A percentile compares a stretch with the other conserved stretches of the same genome.
Evolutionary conservation across 1,140 invertebrate species (phyloP).

Genomic region (Phthorimaea operculella): DNA sequence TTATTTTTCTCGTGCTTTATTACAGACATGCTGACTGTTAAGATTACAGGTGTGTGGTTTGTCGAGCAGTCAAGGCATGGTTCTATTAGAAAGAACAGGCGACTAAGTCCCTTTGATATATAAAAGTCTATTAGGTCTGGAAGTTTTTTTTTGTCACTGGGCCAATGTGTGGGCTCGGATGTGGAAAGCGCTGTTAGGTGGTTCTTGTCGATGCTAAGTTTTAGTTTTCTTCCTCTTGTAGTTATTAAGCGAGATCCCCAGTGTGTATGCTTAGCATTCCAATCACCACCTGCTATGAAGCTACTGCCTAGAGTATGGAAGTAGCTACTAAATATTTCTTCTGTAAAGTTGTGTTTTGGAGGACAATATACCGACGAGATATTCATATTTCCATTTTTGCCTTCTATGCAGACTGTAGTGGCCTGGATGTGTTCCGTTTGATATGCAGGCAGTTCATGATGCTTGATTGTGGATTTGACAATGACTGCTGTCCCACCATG

Average conservation of each 20-base stretch:
- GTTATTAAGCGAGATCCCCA: constrained; percentile 3
- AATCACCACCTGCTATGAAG: constrained; percentile 2
- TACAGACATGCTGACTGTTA: constrained; percentile 5
- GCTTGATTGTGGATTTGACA: constrained; percentile 12
- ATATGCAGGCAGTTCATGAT: constrained; percentile 6
- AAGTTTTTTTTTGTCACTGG: constrained; percentile 5
- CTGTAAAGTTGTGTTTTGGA: constrained; percentile 4
- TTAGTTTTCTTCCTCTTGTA: constrained; percentile 8
- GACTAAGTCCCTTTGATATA: constrained; percentile 13
- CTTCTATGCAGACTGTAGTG: background rate
- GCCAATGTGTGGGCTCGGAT: constrained; percentile 16
- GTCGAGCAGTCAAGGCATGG: constrained; percentile 10
- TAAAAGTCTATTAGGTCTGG: constrained; percentile 20
- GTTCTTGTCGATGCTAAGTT: constrained; percentile 19
- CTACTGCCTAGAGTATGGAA: background rate
- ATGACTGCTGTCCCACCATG: constrained; percentile 6
- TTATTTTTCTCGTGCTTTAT: constrained; percentile 1
- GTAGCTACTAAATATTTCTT: background rate
- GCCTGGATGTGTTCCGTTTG: background rate
- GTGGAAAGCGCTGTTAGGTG: constrained; percentile 18
- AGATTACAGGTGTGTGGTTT: constrained; percentile 14
- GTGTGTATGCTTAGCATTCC: constrained; percentile 5
- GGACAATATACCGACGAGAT: background rate
- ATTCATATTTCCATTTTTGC: background rate
- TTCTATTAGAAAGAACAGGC: constrained; percentile 10